phyloP scores from a whole-genome alignment of 2,888 invertebrate genomes.

The Rosalia funebris region DNA sequence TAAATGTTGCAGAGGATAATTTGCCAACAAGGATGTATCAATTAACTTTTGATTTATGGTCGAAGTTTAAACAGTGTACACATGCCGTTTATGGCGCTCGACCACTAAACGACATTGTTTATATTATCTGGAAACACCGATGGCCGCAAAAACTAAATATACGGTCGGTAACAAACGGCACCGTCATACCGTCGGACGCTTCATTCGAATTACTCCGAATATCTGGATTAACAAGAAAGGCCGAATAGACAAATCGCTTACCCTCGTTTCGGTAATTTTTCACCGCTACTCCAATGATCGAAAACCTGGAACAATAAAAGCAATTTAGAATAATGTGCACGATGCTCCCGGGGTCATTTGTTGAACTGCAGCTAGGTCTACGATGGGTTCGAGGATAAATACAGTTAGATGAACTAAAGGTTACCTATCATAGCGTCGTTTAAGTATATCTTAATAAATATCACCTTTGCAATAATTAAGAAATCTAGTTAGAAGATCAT shows the following conservation, averaged over 20 bases:
- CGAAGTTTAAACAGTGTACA: slow-evolving; percentile 43
- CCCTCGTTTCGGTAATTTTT: slow-evolving; percentile 13
- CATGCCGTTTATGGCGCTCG: slow-evolving; percentile 37
- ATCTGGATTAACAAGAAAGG: slow-evolving; percentile 21
- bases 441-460: background rate
- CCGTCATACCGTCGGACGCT: slow-evolving; percentile 7
- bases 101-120: slow-evolving; percentile 30
- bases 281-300: background rate
- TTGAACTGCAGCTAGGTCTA: background rate
- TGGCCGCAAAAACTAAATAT: slow-evolving; percentile 18
- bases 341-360: background rate
- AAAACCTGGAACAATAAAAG: slow-evolving; percentile 17
- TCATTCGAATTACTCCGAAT: slow-evolving; percentile 11
- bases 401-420: too few relatives aligned
- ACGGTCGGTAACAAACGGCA: slow-evolving; percentile 14
- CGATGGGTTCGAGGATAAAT: too few relatives aligned
- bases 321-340: background rate
- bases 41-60: slow-evolving; percentile 50
- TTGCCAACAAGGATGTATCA: slow-evolving; percentile 52
- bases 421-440: background rate
- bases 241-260: slow-evolving; percentile 20
- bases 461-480: too few relatives aligned
- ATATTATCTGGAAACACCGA: slow-evolving; percentile 29
- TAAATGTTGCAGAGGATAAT: slow-evolving; percentile 45
- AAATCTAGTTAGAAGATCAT: too few relatives aligned